Conservation (phyloP, 2,888 invertebrate species). For the Drosophila meridionalis region DNA sequence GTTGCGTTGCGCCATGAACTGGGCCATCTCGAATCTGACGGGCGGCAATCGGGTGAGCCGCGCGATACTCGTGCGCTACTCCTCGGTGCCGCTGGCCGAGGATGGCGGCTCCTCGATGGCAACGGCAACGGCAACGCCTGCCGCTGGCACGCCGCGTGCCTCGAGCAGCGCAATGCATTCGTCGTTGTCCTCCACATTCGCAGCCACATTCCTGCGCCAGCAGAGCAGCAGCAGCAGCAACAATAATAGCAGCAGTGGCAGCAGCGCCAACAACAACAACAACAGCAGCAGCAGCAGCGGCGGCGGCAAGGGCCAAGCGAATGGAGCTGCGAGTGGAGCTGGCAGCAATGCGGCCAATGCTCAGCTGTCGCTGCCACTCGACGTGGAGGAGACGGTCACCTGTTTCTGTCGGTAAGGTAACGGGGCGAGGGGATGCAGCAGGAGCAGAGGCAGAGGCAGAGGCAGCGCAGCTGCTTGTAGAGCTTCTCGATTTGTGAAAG, state of each 20-base stretch:
- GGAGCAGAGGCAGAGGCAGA: background rate
- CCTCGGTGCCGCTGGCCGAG: constrained; percentile 82
- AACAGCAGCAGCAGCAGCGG: constrained; percentile 28
- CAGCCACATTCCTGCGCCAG: constrained; percentile 76
- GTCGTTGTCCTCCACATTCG: constrained; percentile 75
- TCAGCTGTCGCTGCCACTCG: constrained; percentile 87
- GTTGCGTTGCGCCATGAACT: constrained; percentile 78
- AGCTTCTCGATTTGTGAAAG: constrained; percentile 10
- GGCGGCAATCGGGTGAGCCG: constrained; percentile 85
- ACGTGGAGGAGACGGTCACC: constrained; percentile 90
- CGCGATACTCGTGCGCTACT: constrained; percentile 84
- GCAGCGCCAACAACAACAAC: constrained; percentile 43
- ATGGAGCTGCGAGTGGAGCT: constrained; percentile 5
- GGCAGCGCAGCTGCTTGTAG: constrained; percentile 7
- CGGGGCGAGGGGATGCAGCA: background rate
- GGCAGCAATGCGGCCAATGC: constrained; percentile 29
- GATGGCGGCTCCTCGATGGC: constrained; percentile 65
- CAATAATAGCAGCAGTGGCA: constrained; percentile 28
- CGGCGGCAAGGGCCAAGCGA: constrained; percentile 24
- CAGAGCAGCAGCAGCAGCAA: constrained; percentile 72
- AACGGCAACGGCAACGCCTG: constrained; percentile 71
- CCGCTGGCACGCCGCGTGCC: constrained; percentile 60
- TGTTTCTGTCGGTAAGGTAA: constrained; percentile 91
- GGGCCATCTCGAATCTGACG: constrained; percentile 85
- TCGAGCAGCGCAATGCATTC: constrained; percentile 57